A percentile compares a stretch with the other conserved stretches of the same genome.
Evolutionary conservation across 2,113 vertebrate genomes (phyloP).

Genomic region (Taurulus bubalis): DNA sequence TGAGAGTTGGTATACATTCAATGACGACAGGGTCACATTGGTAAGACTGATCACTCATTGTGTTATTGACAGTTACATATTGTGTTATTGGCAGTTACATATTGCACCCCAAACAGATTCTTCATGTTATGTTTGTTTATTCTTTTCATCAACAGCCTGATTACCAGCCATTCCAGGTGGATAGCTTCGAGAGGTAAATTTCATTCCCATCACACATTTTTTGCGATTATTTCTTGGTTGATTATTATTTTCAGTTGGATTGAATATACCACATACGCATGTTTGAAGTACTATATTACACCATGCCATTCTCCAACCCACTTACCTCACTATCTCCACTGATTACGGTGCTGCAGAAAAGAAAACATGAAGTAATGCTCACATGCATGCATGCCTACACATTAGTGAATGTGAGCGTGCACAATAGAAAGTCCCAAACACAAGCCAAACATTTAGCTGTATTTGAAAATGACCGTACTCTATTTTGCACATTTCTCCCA

Average conservation of each 20-base stretch:
- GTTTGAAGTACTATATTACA: neutral
- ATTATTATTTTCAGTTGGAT: neutral
- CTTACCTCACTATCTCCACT: neutral
- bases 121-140: accelerated
- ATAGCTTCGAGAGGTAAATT: constrained; percentile 18
- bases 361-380: no score
- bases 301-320: neutral
- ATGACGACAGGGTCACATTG: constrained; percentile 39
- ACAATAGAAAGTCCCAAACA: neutral
- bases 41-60: constrained; percentile 51
- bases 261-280: neutral
- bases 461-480: neutral
- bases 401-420: neutral
- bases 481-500: neutral
- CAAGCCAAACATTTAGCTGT: neutral
- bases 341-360: no score
- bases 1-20: constrained; percentile 66
- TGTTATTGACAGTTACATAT: neutral
- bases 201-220: no score
- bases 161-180: accelerated
- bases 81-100: neutral
- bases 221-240: neutral
- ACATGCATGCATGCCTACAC: neutral
- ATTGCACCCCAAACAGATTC: neutral
- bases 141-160: neutral